Conservation (phyloP, 1,140 invertebrate genomes). For the Drosophila orena region DNA sequence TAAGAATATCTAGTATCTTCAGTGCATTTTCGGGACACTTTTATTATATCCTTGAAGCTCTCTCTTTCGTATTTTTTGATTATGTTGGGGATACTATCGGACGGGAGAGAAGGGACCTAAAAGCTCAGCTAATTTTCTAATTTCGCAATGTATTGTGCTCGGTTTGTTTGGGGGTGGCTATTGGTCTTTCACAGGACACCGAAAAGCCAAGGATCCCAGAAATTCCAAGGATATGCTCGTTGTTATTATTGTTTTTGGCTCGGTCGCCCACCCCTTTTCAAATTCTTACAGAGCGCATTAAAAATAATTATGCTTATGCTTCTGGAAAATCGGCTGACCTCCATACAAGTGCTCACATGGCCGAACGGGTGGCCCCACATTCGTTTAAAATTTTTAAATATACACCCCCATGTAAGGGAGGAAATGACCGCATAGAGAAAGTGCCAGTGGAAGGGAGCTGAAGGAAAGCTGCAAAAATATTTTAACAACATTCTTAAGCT, state of each 20-base stretch:
- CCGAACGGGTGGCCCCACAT: slow-evolving; percentile 18
- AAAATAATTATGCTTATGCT: slow-evolving; percentile 78
- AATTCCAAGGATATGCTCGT: slow-evolving; percentile 28
- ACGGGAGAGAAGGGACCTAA: slow-evolving; percentile 11
- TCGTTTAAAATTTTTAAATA: slow-evolving; percentile 11
- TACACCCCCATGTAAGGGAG: not conserved
- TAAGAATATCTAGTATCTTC: too few species aligned
- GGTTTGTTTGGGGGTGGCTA: slow-evolving; percentile 7
- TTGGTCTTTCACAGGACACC: not conserved
- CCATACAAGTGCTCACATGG: slow-evolving; percentile 37
- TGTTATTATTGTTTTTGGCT: slow-evolving; percentile 30
- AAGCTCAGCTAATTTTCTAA: slow-evolving; percentile 56
- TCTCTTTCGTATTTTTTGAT: not conserved
- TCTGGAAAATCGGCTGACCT: slow-evolving; percentile 65
- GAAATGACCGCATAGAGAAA: slow-evolving; percentile 33
- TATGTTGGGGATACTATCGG: slow-evolving; percentile 7
- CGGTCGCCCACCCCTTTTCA: slow-evolving; percentile 12
- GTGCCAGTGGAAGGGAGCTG: not conserved
- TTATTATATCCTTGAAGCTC: too few species aligned
- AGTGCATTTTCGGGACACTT: not conserved
- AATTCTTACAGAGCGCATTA: slow-evolving; percentile 66
- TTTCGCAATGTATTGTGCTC: slow-evolving; percentile 43
- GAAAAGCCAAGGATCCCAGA: slow-evolving; percentile 33
- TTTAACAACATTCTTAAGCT: slow-evolving; percentile 61
- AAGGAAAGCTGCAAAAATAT: slow-evolving; percentile 39